Evolutionary conservation across 2,113 vertebrate species (phyloP).

Genomic region (Laticauda colubrina): DNA sequence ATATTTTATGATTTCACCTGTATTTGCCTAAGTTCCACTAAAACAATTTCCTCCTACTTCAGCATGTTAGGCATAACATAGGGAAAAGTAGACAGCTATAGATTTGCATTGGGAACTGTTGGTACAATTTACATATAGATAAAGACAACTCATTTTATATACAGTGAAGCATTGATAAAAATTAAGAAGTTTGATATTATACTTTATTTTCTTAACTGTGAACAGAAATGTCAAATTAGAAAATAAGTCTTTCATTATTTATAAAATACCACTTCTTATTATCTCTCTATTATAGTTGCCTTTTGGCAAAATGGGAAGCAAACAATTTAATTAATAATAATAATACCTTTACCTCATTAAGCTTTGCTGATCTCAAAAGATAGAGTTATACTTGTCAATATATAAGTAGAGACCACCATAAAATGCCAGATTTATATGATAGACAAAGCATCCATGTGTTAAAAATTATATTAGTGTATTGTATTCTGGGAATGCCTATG

Average conservation of each 20-base stretch:
- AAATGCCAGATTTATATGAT: background rate
- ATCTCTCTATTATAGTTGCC: slow-evolving; percentile 1
- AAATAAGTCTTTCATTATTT: background rate
- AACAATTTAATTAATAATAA: background rate
- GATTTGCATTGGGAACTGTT: background rate
- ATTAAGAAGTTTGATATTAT: background rate
- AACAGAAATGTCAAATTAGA: slow-evolving; percentile 3
- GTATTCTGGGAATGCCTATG: background rate
- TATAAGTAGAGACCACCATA: background rate
- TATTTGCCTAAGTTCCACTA: slow-evolving; percentile 7
- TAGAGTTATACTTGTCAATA: background rate
- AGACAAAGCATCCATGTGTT: background rate
- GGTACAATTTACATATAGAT: background rate
- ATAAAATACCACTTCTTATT: slow-evolving; percentile 12
- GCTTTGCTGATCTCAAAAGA: background rate
- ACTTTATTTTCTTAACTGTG: slow-evolving; percentile 7
- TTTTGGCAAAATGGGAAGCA: background rate
- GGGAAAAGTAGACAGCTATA: background rate
- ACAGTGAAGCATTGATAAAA: background rate
- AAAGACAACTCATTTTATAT: background rate
- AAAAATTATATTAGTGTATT: background rate
- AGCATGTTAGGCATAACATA: slow-evolving; percentile 10
- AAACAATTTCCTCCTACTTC: background rate
- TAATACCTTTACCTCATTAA: background rate
- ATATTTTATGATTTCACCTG: slow-evolving; percentile 3